Evolutionary conservation across 2,888 invertebrate species (phyloP).

Genomic region (Euphydryas editha): DNA sequence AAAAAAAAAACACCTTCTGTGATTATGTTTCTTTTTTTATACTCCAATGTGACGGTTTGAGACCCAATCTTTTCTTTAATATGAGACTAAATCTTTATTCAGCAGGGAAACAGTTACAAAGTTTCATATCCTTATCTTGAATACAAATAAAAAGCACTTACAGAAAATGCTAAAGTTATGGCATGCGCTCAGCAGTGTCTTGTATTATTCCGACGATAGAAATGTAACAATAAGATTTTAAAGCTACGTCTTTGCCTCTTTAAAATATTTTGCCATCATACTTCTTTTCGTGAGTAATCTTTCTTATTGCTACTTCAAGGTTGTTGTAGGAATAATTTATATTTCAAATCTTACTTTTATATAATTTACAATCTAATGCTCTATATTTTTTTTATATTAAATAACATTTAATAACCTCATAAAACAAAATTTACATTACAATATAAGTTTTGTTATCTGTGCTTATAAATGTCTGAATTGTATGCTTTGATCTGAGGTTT

Average conservation of each 20-base stretch:
- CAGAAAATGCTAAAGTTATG: not conserved
- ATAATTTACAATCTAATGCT: not conserved
- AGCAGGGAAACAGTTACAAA: too few species aligned
- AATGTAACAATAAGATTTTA: conserved; percentile 71
- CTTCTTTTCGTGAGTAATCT: conserved; percentile 73
- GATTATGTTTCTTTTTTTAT: too few species aligned
- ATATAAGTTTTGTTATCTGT: too few species aligned
- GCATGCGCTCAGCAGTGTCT: not conserved
- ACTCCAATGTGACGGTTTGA: too few species aligned
- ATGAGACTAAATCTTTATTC: too few species aligned
- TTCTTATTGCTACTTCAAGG: conserved; percentile 59
- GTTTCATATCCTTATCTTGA: not conserved
- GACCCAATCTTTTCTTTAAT: too few species aligned
- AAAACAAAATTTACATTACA: too few species aligned
- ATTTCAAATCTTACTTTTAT: not conserved
- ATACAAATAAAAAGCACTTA: not conserved
- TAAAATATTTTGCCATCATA: conserved; percentile 71
- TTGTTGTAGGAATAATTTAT: not conserved
- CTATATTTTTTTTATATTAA: not conserved
- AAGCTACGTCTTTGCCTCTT: conserved; percentile 59
- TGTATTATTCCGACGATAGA: conserved; percentile 21
- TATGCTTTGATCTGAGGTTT: too few species aligned
- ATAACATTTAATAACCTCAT: too few species aligned
- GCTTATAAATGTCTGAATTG: too few species aligned
- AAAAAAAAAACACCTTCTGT: too few species aligned